Conservation (phyloP, 2,113 vertebrate species). For the Tinamus guttatus region DNA sequence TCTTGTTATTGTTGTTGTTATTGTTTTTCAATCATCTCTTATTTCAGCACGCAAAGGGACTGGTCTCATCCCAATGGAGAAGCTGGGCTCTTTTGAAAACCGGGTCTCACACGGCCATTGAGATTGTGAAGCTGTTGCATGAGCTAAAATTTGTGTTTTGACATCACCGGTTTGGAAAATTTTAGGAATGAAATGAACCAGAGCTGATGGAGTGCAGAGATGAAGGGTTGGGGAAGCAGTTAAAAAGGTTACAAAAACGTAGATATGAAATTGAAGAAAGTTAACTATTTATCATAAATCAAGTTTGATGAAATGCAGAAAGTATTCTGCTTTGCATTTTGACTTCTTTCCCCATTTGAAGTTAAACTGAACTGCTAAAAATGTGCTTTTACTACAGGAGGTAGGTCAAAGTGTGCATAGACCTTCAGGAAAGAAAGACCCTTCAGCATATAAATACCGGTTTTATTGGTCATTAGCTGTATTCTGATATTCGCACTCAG, state of each 20-base stretch:
- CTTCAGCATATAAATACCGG: neutral
- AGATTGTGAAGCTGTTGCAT: neutral
- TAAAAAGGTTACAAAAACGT: neutral
- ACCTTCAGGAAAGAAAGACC: neutral
- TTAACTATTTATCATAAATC: constrained; percentile 2
- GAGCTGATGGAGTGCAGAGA: neutral
- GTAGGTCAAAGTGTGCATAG: neutral
- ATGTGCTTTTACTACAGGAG: neutral
- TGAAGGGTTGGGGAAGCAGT: neutral
- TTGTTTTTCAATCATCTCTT: constrained; percentile 34
- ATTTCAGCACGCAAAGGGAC: neutral
- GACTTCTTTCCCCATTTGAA: constrained; percentile 18
- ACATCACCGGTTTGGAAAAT: neutral
- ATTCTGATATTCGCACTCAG: neutral
- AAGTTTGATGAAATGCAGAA: constrained; percentile 31
- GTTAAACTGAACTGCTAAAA: constrained; percentile 2
- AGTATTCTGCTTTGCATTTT: constrained; percentile 19
- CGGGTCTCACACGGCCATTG: neutral
- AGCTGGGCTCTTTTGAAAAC: constrained; percentile 9
- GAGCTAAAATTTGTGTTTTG: neutral
- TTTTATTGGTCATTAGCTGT: neutral
- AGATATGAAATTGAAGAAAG: neutral
- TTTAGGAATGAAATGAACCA: neutral
- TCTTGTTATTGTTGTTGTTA: constrained; percentile 5
- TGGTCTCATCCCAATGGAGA: neutral